These are phyloP conservation scores for Cuculus canorus DNA, from an alignment of 2,797 vertebrate species.

Conservation along the genomic window DNA sequence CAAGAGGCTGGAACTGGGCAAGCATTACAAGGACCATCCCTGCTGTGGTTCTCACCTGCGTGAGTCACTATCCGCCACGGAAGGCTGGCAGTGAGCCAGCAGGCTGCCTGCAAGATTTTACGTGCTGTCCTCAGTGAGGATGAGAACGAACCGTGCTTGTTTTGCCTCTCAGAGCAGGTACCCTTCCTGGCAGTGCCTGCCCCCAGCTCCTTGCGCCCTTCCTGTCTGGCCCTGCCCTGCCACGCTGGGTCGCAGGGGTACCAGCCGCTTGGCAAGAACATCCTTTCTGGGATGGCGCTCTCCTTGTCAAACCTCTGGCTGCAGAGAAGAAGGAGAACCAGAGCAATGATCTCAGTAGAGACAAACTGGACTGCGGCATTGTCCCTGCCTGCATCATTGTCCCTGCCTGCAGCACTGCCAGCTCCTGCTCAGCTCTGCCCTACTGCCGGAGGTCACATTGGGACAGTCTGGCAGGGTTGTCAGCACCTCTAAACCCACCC, in stretches of 20 bases:
- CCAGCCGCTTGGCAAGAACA: background rate
- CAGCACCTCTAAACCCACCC: background rate
- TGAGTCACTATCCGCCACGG: background rate
- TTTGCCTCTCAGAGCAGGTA: background rate
- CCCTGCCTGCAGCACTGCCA: background rate
- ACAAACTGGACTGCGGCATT: background rate
- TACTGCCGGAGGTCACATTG: background rate
- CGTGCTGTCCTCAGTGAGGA: accelerated
- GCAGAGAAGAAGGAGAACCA: background rate
- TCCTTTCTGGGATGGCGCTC: background rate
- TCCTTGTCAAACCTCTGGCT: accelerated
- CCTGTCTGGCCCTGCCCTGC: background rate
- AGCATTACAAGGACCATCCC: background rate
- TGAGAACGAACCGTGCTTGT: background rate
- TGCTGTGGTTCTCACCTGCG: background rate
- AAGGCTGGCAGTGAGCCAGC: background rate
- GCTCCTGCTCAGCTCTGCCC: background rate
- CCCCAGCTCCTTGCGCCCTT: background rate
- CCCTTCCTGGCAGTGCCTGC: accelerated
- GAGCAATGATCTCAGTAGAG: background rate
- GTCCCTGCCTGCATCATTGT: background rate
- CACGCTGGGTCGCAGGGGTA: no score
- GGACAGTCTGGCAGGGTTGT: background rate
- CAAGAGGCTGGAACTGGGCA: background rate
- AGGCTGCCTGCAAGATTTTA: background rate